Evolutionary conservation across 2,113 vertebrate genomes (phyloP).

Genomic region (Hemiprocne comata): DNA sequence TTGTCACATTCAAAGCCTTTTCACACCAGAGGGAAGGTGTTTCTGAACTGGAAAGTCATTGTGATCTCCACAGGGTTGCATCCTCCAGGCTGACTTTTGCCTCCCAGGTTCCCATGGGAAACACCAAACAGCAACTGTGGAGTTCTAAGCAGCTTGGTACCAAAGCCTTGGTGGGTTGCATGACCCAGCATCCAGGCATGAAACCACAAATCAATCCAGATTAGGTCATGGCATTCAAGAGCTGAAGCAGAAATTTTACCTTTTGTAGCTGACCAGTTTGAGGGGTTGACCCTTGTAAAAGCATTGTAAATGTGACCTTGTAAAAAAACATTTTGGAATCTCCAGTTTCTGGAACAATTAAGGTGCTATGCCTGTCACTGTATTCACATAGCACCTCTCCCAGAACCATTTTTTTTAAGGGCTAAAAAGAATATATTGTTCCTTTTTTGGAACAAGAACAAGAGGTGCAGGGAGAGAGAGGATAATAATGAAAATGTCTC

Average conservation of each 20-base stretch:
- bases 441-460: background rate
- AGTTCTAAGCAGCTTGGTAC: background rate
- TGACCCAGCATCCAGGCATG: background rate
- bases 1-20: constrained; percentile 24
- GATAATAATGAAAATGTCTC: background rate
- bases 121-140: background rate
- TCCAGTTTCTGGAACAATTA: background rate
- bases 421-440: background rate
- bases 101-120: constrained; percentile 1
- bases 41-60: constrained; percentile 26
- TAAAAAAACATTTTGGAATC: background rate
- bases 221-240: background rate
- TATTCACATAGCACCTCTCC: background rate
- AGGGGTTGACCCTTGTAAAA: background rate
- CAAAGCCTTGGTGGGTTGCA: background rate
- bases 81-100: constrained; percentile 4
- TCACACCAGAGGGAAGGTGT: constrained; percentile 38
- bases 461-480: background rate
- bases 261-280: background rate
- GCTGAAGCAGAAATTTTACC: background rate
- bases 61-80: constrained; percentile 14
- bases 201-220: background rate
- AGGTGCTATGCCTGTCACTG: background rate
- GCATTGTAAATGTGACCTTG: background rate
- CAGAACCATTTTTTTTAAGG: background rate